Evolutionary conservation across 2,113 vertebrate species (phyloP).

Genomic region (Centropristis striata): DNA sequence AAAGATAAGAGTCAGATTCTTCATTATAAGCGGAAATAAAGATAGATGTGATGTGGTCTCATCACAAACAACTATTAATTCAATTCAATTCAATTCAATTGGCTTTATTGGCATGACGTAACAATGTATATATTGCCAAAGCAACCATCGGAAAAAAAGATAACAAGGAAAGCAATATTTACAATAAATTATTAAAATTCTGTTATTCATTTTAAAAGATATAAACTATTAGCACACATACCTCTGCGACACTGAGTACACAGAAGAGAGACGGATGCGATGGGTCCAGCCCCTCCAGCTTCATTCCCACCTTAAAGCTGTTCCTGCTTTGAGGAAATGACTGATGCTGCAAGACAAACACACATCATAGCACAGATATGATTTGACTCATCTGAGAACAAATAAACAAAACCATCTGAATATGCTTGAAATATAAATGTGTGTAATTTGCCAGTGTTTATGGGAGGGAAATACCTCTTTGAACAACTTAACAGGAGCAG

Average conservation of each 20-base stretch:
- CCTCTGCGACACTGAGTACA: constrained; percentile 94
- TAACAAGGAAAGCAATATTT: no score
- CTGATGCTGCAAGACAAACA: constrained; percentile 88
- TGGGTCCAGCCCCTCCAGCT: constrained; percentile 95
- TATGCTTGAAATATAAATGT: background rate
- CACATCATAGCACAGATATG: background rate
- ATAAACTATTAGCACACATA: constrained; percentile 72
- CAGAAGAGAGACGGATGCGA: constrained; percentile 96
- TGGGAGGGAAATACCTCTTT: constrained; percentile 89
- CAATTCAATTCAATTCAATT: no score
- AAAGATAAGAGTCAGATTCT: background rate
- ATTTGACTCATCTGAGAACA: background rate
- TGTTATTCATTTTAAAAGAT: no score
- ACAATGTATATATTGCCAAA: no score
- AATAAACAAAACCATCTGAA: background rate
- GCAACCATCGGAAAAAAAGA: no score
- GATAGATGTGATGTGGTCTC: background rate
- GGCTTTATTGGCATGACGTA: no score
- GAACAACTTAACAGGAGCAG: constrained; percentile 94
- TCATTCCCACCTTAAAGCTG: constrained; percentile 97
- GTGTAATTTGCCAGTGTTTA: background rate
- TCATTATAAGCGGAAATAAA: background rate
- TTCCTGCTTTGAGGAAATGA: constrained; percentile 97
- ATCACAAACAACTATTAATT: background rate
- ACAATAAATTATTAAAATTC: no score